Base-by-base conservation (phyloP, 1,140 invertebrate genomes). In the Adelges cooleyi region DNA sequence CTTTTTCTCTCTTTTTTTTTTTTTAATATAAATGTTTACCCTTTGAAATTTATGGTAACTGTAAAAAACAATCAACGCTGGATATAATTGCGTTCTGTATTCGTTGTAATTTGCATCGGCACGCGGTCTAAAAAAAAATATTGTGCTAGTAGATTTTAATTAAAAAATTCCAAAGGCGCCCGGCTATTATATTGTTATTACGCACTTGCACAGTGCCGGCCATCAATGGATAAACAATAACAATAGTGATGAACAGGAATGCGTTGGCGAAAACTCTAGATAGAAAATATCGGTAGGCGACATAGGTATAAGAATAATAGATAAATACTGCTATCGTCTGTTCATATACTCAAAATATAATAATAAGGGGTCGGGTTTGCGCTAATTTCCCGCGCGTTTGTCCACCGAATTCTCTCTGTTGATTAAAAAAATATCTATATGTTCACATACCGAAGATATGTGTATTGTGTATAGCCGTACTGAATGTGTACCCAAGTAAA, bases 141-240 rank as follows among this genome's bases (percentile, higher is more conserved):
- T 59, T 42, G 38, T 42, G 40, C 23, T 15, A 44, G 22, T n/a
- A 59, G 42, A 59, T 44, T 59, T 59, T 59, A 59, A 59, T 59
- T 59, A 59, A 59, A 59, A 59, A 59, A 59, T 59, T 59, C 54
- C 54, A 44, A 59, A 44, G 54, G 54, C 38, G 23, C n/a, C 25
- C 5, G 23, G 23, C n/a, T 11, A 44, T 44, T 36, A 59, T 59
- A 44, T 44, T 44, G 44, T 42, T 44, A 46, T 27, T 27, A 44
- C n/a, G 17, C 23, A 44, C 20, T 9, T 8, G 38, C 51, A 38
- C 13, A 15, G 8, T n/a, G n/a, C n/a, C n/a, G n/a, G n/a, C 17
- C 22, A 36, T 22, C 52, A 22, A 44, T 25, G 54, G 54, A 42
- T 44, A 25, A 59, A 59, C 54, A 59, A 59, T 59, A 59, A 59